A percentile compares a stretch with the other conserved stretches of the same genome.
phyloP scores from a whole-genome alignment of 2,113 vertebrate genomes.

The Ceuthmochares aereus region DNA sequence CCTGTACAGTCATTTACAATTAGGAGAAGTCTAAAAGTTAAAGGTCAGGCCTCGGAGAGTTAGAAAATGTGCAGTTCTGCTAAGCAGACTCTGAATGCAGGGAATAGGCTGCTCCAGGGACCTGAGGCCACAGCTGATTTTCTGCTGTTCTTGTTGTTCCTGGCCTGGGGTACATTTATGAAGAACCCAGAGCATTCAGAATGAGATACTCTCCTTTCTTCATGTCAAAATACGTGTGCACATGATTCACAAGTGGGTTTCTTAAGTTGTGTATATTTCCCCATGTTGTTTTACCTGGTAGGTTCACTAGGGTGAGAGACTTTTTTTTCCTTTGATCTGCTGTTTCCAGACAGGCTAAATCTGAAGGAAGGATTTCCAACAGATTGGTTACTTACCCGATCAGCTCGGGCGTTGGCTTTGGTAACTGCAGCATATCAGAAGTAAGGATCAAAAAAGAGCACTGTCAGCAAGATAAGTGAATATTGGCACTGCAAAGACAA shows the following conservation, averaged over 20 bases:
- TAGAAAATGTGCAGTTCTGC: not conserved
- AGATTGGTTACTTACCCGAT: not conserved
- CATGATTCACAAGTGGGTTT: not conserved
- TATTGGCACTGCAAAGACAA: not conserved
- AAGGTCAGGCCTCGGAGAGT: not conserved
- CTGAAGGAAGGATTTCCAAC: not conserved
- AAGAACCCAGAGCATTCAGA: not conserved
- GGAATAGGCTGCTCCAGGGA: not conserved
- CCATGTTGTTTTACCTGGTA: not conserved
- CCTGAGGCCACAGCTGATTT: not conserved
- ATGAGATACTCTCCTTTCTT: constrained; percentile 21
- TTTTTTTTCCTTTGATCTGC: not conserved
- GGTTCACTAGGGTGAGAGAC: not conserved
- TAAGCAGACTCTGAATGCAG: not conserved
- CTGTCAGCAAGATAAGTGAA: not conserved
- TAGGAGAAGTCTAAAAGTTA: not conserved
- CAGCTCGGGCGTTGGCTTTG: not conserved
- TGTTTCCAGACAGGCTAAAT: not conserved
- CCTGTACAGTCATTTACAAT: not conserved
- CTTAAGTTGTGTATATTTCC: not conserved
- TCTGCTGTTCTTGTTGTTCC: constrained; percentile 1
- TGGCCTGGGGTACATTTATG: not conserved
- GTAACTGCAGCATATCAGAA: constrained; percentile 18
- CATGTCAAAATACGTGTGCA: not conserved
- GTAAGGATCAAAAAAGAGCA: not conserved